A percentile compares a stretch with the other conserved stretches of the same genome.
phyloP scores from a whole-genome alignment of 2,113 vertebrate genomes.

The Mesoclemmys tuberculata region DNA sequence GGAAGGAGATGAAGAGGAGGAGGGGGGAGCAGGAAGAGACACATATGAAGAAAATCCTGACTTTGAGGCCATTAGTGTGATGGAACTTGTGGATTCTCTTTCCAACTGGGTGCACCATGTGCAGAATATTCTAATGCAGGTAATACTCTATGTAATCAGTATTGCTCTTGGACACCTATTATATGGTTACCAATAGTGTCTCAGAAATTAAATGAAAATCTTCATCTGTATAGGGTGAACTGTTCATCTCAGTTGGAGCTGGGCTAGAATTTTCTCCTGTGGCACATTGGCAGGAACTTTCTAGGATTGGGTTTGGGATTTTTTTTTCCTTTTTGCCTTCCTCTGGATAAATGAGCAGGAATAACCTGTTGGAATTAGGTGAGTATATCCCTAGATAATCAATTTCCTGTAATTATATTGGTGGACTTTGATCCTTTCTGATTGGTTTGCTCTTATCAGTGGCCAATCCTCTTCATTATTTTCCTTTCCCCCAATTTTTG shows the following conservation, averaged over 20 bases:
- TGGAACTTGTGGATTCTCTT: constrained; percentile 85
- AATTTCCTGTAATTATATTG: background rate
- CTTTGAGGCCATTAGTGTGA: constrained; percentile 86
- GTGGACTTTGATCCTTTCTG: background rate
- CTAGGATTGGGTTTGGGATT: background rate
- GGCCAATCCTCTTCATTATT: background rate
- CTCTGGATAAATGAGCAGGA: background rate
- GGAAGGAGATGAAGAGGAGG: constrained; percentile 90
- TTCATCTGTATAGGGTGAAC: background rate
- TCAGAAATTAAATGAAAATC: background rate
- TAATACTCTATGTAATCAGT: constrained; percentile 54
- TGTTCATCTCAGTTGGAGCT: background rate
- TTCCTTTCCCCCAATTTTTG: background rate
- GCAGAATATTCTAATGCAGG: constrained; percentile 91
- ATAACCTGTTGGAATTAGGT: background rate
- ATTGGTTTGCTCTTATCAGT: background rate
- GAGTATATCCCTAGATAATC: background rate
- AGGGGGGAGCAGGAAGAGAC: constrained; percentile 71
- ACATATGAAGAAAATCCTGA: constrained; percentile 88
- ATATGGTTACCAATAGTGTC: background rate
- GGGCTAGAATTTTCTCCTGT: background rate
- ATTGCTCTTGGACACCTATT: accelerated
- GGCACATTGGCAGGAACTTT: background rate
- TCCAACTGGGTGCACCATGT: constrained; percentile 92
- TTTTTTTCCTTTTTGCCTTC: background rate